A percentile compares a stretch with the other conserved stretches of the same genome.
phyloP scores from a whole-genome alignment of 2,113 vertebrate genomes.

The Cottus gobio region DNA sequence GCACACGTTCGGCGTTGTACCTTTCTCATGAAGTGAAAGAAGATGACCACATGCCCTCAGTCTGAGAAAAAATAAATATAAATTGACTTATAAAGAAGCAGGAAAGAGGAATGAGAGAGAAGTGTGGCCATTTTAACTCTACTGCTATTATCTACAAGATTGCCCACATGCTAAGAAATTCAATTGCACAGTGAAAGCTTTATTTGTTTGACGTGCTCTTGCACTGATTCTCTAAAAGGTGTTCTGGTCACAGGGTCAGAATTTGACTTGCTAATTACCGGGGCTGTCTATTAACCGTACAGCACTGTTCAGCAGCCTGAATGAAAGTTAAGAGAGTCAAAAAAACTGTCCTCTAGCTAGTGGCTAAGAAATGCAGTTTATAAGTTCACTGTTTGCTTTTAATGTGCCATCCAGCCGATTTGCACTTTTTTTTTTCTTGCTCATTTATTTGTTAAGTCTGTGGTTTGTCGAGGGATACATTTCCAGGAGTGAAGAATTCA shows the following conservation, averaged over 20 bases:
- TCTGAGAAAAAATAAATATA: slow-evolving; percentile 38
- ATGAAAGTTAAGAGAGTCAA: slow-evolving; percentile 2
- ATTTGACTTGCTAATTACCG: slow-evolving; percentile 58
- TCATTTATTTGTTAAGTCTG: slow-evolving; percentile 12
- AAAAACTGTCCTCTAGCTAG: background rate
- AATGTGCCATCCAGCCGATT: background rate
- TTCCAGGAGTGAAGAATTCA: slow-evolving; percentile 23
- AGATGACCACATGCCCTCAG: slow-evolving; percentile 1
- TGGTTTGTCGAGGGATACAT: slow-evolving; percentile 25
- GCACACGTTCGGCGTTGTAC: slow-evolving; percentile 17
- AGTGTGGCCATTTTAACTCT: slow-evolving; percentile 25
- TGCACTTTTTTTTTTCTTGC: background rate
- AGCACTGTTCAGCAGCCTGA: background rate
- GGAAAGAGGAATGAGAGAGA: slow-evolving; percentile 9
- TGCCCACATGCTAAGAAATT: slow-evolving; percentile 52
- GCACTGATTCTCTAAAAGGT: slow-evolving; percentile 41
- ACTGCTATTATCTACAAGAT: slow-evolving; percentile 25
- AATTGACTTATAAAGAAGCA: slow-evolving; percentile 11
- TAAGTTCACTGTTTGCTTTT: slow-evolving; percentile 10
- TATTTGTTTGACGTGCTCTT: slow-evolving; percentile 58
- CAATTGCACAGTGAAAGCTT: slow-evolving; percentile 42
- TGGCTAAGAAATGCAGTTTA: slow-evolving; percentile 12
- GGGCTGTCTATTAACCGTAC: background rate
- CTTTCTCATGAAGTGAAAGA: slow-evolving; percentile 18
- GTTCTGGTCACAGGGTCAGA: slow-evolving; percentile 50